These are phyloP conservation scores for Teleogryllus occipitalis DNA, from an alignment of 1,140 invertebrate species.

Conservation along the genomic window DNA sequence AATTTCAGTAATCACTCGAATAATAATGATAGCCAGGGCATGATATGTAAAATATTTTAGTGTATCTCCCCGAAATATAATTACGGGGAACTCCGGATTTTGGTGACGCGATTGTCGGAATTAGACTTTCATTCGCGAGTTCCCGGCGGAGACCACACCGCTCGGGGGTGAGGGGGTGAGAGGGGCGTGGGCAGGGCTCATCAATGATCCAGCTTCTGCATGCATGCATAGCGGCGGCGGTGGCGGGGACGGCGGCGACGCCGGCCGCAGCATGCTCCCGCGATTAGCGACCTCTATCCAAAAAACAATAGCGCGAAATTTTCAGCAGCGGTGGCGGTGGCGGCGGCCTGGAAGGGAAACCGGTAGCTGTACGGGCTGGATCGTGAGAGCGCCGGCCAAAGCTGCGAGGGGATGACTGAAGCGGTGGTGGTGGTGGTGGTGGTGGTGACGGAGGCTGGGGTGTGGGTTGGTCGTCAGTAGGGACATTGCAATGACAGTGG, in stretches of 20 bases:
- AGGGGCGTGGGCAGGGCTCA: background rate
- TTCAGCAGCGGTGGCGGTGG: background rate
- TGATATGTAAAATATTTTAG: background rate
- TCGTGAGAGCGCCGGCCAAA: background rate
- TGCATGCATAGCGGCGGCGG: background rate
- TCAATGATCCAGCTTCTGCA: background rate
- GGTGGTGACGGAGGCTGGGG: background rate
- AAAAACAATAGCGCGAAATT: background rate
- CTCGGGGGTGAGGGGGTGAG: too few species aligned
- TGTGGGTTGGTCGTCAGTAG: too few species aligned
- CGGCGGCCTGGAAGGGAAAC: too few species aligned
- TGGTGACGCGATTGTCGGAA: too few species aligned
- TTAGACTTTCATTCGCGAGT: too few species aligned
- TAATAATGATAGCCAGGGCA: background rate
- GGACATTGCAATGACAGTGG: too few species aligned
- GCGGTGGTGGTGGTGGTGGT: background rate
- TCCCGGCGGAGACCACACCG: too few species aligned
- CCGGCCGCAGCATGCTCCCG: background rate
- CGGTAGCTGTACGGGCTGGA: too few species aligned
- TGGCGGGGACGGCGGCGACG: background rate
- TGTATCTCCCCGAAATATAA: too few species aligned
- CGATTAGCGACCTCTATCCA: background rate
- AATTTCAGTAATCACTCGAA: too few species aligned
- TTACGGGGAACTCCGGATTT: too few species aligned
- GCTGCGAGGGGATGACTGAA: background rate